Evolutionary conservation across 2,888 invertebrate species (phyloP), one percentile per base, ranked within the genome.

Genomic region (Reticulitermes lucifugus): DNA sequence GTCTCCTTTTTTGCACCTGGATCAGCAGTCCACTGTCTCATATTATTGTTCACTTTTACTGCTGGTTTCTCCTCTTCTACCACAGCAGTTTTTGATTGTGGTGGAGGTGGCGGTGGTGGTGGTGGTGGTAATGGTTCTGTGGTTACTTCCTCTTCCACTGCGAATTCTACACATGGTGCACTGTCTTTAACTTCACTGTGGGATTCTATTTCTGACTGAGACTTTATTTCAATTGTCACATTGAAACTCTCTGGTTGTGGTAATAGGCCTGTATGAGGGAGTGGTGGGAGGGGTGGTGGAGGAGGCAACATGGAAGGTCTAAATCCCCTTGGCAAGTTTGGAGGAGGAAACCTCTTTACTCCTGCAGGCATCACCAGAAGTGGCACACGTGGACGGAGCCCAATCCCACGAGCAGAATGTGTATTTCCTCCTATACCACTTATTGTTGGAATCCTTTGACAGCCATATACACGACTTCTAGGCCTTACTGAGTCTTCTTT

Each of bases 371-470:
- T 29, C 14, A 35, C 18, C 5, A 71, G n/a, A 35, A 65, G 77
- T 65, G 81, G 84, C 29, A 79, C 59, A n/a, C 73, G 60, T 71
- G 84, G 84, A 21, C 59, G 71, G n/a, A 65, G 65, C 35, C 79
- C 83, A 35, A 77, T 84, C n/a, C 83, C 71, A 41, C 83, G 83
- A 46, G 81, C 73, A 46, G 71, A 25, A 65, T 79, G 80, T 43
- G 70, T 60, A 71, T 71, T 71, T 18, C 84, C 73, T 51, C 51
- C 80, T 70, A 70, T 77, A 12, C 86, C 86, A n/a, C 86, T 80
- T 70, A 86, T 86, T 18, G 86, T 86, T n/a, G 86, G 86, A 65
- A 86, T 86, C 55, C 77, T 84, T 70, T 86, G 86, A 29, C 73
- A 81, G 7, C 83, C 80, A n/a, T 80, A 84, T n/a, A 85, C 65